A percentile compares a stretch with the other conserved stretches of the same genome.
These are phyloP conservation scores for Neodiprion fabricii DNA, from an alignment of 1,140 invertebrate genomes.

Conservation along the genomic window DNA sequence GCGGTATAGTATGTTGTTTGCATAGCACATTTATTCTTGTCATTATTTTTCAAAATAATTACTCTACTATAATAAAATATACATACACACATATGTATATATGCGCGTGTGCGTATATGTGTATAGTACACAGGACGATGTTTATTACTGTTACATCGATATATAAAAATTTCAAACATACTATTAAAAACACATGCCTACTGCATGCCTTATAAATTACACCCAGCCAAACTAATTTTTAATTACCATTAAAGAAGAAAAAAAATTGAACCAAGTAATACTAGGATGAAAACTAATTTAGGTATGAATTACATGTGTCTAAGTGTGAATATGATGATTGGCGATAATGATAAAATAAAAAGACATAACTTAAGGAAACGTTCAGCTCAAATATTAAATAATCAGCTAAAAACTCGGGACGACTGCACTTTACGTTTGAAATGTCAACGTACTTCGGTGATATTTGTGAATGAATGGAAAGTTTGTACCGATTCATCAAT, in stretches of 20 bases:
- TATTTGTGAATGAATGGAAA: too few species aligned
- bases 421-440: too few species aligned
- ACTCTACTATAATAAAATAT: conserved; percentile 16
- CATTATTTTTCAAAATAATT: conserved; percentile 18
- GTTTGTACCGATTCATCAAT: too few species aligned
- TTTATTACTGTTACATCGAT: background rate
- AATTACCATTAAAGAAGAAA: background rate
- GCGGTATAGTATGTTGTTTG: conserved; percentile 38
- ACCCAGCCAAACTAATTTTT: background rate
- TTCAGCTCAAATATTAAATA: too few species aligned
- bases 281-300: too few species aligned
- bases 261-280: too few species aligned
- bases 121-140: background rate
- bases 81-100: conserved; percentile 13
- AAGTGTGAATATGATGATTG: too few species aligned
- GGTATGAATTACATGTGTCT: too few species aligned
- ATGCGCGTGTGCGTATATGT: too few species aligned
- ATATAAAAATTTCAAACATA: background rate
- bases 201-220: background rate
- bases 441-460: too few species aligned
- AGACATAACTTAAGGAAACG: background rate
- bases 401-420: too few species aligned
- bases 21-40: conserved; percentile 51
- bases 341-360: background rate
- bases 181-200: background rate